phyloP scores from a whole-genome alignment of 2,888 invertebrate genomes.

The Platycheirus rosarum region DNA sequence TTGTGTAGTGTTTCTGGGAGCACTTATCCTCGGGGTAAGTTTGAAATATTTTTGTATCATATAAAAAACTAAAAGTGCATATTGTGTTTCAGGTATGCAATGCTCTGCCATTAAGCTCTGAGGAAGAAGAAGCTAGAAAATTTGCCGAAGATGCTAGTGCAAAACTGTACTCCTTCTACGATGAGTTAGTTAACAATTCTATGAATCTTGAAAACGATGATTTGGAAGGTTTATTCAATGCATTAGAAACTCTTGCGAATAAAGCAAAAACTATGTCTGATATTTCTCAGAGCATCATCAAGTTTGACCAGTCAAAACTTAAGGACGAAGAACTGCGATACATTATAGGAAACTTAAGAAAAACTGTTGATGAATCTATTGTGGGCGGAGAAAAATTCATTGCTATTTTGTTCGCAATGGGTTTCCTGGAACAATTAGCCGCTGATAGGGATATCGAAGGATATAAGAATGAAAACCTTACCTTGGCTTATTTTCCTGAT shows the following conservation, averaged over 20 bases:
- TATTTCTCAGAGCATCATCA: not conserved
- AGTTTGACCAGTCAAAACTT: not conserved
- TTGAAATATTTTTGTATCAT: not conserved
- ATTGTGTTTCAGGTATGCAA: no score
- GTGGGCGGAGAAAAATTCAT: not conserved
- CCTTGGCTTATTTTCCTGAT: conserved; percentile 79
- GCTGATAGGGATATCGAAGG: not conserved
- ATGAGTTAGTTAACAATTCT: not conserved
- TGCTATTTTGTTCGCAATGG: not conserved
- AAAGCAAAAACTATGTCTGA: not conserved
- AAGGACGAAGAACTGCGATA: not conserved
- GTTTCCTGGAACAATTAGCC: not conserved
- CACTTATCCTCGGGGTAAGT: not conserved
- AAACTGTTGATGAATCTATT: not conserved
- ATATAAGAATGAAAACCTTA: not conserved
- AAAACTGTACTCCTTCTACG: not conserved
- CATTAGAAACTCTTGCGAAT: not conserved
- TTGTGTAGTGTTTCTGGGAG: not conserved
- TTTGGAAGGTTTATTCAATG: not conserved
- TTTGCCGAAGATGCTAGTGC: not conserved
- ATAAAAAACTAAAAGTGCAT: no score
- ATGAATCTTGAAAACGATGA: not conserved
- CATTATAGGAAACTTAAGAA: not conserved
- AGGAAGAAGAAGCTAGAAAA: conserved; percentile 9
- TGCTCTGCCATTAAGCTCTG: conserved; percentile 1